Percentiles rank a stretch among this genome's conserved stretches.
These are phyloP conservation scores for Glaucidium brasilianum DNA, from an alignment of 2,113 vertebrate species.

Conservation along the genomic window DNA sequence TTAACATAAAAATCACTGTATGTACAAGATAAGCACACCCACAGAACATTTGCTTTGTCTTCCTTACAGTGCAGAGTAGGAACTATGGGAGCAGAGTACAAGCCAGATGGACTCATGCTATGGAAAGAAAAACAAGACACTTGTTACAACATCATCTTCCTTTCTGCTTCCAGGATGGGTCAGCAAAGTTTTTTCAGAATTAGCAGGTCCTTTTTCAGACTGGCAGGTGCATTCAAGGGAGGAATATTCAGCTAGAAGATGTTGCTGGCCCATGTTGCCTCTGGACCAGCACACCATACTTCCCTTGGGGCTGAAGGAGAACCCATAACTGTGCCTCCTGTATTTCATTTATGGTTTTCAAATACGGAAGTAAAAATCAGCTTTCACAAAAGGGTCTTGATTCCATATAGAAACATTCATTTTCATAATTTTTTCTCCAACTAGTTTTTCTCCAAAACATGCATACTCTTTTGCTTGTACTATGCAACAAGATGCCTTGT, in stretches of 20 bases:
- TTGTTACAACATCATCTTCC: rapidly evolving
- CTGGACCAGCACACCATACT: neutral
- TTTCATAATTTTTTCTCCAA: neutral
- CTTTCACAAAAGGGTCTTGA: neutral
- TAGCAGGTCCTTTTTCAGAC: neutral
- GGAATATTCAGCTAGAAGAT: neutral
- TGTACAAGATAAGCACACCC: neutral
- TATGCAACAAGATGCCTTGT: rapidly evolving
- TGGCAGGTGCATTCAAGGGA: neutral
- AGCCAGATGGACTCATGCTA: neutral
- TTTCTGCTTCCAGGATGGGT: neutral
- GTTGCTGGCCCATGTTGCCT: neutral
- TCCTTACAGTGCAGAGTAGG: neutral
- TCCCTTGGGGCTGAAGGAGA: neutral
- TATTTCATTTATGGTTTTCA: neutral
- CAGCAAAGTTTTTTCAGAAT: neutral
- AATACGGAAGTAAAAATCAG: neutral
- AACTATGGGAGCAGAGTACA: neutral
- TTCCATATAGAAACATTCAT: neutral
- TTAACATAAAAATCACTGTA: neutral
- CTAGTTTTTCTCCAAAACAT: neutral
- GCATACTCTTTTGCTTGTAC: neutral
- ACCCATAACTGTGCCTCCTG: neutral
- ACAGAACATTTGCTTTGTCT: neutral
- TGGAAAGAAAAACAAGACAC: neutral